Evolutionary conservation across 2,888 invertebrate genomes (phyloP), one percentile per base, ranked within the genome.

Genomic region (Rotaria sp.): DNA sequence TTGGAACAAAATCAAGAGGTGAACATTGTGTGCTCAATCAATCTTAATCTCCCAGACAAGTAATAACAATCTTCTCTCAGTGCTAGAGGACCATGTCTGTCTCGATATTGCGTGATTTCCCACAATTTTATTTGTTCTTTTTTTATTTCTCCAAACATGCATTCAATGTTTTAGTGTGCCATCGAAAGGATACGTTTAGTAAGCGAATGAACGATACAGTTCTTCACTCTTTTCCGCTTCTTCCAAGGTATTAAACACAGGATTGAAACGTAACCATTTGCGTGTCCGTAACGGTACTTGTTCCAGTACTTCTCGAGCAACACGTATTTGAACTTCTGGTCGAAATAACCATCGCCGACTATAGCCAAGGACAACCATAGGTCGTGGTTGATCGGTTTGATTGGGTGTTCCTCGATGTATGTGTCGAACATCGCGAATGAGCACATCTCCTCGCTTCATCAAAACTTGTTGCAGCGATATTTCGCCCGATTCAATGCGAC

Each of bases 311-410:
- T 80, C 45, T 45, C 26, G 41, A 2, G 80, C 45, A 15, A 80
- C 45, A 45, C 80, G 80, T 80, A 80, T 80, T 80, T 80, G 80
- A 45, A 80, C 80, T 80, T 80, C 80, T 26, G 80, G 80, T 45
- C 80, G 80, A 80, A 80, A 80, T 80, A 80, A 80, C 80, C 80
- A 80, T 45, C 80, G 80, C n/a, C 80, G 80, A 45, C 80, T 80
- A 45, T 80, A 80, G 5, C 80, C 80, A n/a, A 80, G 41, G 10
- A 80, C 80, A 7, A 80, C 80, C 80, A 80, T 80, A 45, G 80
- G 80, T 15, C 80, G 80, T n/a, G 80, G 80, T 15, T 45, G 26
- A 41, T 80, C n/a, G 3, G 80, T 80, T n/a, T n/a, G 18, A n/a
- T 80, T 80, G 10, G 80, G 80, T 80, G 80, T 80, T 80, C 80